Base-by-base conservation (phyloP, 1,140 invertebrate genomes). In the Aradophagus sp. region DNA sequence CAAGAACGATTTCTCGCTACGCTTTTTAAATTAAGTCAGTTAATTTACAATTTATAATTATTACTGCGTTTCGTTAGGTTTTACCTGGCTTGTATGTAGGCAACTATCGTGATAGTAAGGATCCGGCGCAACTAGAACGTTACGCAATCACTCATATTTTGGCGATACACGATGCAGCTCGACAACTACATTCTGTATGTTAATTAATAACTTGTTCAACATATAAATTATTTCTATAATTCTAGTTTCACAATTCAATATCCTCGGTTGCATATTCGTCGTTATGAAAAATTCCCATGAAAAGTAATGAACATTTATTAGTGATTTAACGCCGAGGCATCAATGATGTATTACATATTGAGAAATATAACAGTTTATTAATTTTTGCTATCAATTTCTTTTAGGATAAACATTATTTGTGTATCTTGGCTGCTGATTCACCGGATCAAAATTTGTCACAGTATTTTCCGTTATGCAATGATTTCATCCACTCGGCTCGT, bases 121-220 rank as follows among this genome's bases (percentile, higher is more conserved):
- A 98, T 86, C 81, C 89, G 8, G 89, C 92, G 71, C 95, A 98
- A 83, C 86, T 98, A 71, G 91, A 93, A 72, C 91, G 93, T 65
- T 93, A 94, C 86, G 91, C 93, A 76, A 98, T 99, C 61, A 97
- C 95, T 11, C 96, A 99, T 83, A 98, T 99, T 66, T 87, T 99
- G 41, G 93, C 96, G 55, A 96, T 99, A 80, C 95, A 97, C 87
- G 96, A 98, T 86, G 93, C 94, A 62, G 95, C 96, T 8, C 89
- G 93, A 66, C 90, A 92, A 85, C 86, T 96, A 56, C 91, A 95
- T 81, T 90, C 92, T 31, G 94, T 96, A 86, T 89, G 90, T 89
- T 42, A 13, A 15, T 19, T 15, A 27, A 20, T 42, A 3, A 11
- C 20, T 19, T 5, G n/a, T 12, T 20, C 1, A 2, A 20, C 4